Percentiles rank a stretch among this genome's conserved stretches.
Conservation (phyloP, 2,888 invertebrate genomes). For the Listrodromus nycthemerus region DNA sequence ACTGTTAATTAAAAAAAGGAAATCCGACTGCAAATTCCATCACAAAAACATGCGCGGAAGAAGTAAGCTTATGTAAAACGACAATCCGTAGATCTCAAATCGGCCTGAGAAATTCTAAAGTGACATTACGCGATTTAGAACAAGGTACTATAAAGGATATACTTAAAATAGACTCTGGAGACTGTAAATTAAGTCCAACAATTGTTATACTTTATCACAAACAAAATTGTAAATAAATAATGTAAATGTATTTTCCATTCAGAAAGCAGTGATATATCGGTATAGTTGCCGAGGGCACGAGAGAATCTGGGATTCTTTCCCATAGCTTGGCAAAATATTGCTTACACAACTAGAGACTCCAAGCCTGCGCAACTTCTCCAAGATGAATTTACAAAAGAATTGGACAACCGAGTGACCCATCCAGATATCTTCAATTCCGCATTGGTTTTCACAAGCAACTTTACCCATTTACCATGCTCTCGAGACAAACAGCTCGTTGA, state of each 20-base stretch:
- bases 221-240: neutral
- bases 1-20: constrained; percentile 85
- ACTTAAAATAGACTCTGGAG: neutral
- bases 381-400: no score
- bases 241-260: no score
- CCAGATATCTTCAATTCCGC: neutral
- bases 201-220: neutral
- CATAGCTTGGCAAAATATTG: no score
- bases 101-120: neutral
- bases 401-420: constrained; percentile 88
- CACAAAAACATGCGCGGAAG: neutral
- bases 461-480: neutral
- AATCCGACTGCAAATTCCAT: neutral
- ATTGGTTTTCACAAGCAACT: neutral
- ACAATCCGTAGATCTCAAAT: neutral
- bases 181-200: constrained; percentile 1
- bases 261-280: no score
- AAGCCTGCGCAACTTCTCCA: no score
- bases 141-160: neutral
- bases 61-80: neutral
- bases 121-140: neutral
- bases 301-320: no score
- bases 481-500: neutral
- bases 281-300: no score
- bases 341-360: no score